These are phyloP conservation scores for Scolanthus callimorphus DNA, from an alignment of 92 coral and sea anemone species.

Conservation along the genomic window DNA sequence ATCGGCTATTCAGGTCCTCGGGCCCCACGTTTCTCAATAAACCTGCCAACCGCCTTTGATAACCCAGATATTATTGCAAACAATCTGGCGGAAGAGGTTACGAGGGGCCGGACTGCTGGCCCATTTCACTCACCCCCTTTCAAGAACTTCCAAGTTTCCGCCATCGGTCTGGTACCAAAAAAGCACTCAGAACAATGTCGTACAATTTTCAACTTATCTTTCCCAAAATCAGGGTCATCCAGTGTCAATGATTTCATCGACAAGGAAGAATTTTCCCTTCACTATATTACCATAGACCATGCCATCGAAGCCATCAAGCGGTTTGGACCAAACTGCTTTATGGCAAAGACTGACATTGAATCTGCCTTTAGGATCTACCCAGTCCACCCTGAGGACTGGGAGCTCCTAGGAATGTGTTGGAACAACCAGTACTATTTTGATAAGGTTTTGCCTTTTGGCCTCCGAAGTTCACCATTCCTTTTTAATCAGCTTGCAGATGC, in stretches of 20 bases:
- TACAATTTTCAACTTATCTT: constrained; percentile 19
- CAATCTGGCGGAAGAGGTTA: too few species aligned
- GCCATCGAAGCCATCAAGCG: constrained; percentile 10
- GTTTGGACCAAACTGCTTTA: constrained; percentile 20
- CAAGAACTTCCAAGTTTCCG: constrained; percentile 6
- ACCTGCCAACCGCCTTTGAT: too few species aligned
- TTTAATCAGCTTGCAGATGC: constrained; percentile 34
- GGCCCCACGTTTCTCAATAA: too few species aligned
- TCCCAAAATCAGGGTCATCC: constrained; percentile 6
- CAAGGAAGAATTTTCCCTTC: constrained; percentile 1
- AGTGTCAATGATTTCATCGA: constrained; percentile 7
- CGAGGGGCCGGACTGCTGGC: constrained; percentile 22
- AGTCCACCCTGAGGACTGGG: constrained; percentile 23
- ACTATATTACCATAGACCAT: constrained; percentile 13
- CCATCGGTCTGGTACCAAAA: constrained; percentile 22
- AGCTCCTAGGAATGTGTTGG: constrained; percentile 29
- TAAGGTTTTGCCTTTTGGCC: constrained; percentile 22
- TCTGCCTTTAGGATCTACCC: constrained; percentile 22
- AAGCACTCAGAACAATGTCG: constrained; percentile 19
- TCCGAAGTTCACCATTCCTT: constrained; percentile 23
- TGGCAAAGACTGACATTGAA: constrained; percentile 27
- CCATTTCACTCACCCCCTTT: constrained; percentile 14
- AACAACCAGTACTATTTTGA: constrained; percentile 19
- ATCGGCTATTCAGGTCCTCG: too few species aligned
- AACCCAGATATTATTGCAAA: too few species aligned